A percentile compares a stretch with the other conserved stretches of the same genome.
Evolutionary conservation across 2,797 vertebrate genomes (phyloP).

Genomic region (Pseudocheirus occidentalis): DNA sequence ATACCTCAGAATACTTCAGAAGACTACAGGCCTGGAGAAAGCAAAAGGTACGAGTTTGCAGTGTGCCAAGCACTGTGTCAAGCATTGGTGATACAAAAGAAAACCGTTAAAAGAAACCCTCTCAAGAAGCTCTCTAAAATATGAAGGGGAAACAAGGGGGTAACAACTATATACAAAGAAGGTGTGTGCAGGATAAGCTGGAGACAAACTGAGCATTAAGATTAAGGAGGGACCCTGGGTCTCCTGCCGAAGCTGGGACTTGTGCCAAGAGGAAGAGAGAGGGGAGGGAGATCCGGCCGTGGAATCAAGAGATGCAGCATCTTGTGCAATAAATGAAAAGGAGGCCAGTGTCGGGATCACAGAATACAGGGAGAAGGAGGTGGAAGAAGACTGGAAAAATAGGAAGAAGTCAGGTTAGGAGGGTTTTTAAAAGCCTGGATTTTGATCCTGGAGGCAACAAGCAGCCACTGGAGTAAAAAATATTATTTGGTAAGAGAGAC

Average conservation of each 20-base stretch:
- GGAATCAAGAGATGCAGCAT: not conserved
- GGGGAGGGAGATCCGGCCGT: not conserved
- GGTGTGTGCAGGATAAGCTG: not conserved
- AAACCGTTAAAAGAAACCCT: not conserved
- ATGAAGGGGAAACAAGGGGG: not conserved
- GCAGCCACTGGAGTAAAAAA: not conserved
- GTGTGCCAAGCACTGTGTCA: not conserved
- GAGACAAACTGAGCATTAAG: not conserved
- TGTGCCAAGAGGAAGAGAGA: not conserved
- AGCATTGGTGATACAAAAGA: not conserved
- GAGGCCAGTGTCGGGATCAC: not conserved
- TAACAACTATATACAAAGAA: not conserved
- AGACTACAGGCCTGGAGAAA: not conserved
- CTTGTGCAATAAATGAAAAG: not conserved
- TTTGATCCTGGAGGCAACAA: not conserved
- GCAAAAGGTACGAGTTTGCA: not conserved
- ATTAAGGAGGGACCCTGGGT: not conserved
- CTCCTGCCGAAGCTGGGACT: not conserved
- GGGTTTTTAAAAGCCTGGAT: not conserved
- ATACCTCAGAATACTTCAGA: too few relatives aligned
- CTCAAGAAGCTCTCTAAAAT: not conserved
- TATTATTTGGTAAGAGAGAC: not conserved
- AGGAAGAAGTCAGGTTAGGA: not conserved
- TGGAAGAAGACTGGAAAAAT: not conserved
- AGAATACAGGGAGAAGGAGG: not conserved